Base-by-base conservation (phyloP, 35 echinoderm and acorn worm genomes). In the Heliocidaris erythrogramma region DNA sequence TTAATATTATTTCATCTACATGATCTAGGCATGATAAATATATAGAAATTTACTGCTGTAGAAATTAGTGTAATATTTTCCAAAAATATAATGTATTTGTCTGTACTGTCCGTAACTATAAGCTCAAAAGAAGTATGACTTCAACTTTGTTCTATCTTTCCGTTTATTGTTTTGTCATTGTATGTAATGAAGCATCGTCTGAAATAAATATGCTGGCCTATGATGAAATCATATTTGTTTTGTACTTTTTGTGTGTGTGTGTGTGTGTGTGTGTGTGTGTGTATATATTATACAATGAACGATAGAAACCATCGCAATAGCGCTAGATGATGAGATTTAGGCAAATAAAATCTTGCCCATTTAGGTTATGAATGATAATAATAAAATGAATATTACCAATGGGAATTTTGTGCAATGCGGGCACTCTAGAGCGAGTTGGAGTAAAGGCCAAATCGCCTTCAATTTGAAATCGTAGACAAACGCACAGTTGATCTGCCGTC, bases 131-230 rank as follows among this genome's bases (percentile, higher is more conserved):
- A 78, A 78, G 65, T 78, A n/a, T 78, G n/a, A 78, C 65, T 78
- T 78, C 65, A 27, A 78, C 18, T 78, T 78, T 78, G 65, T 27
- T 78, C 18, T 78, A 78, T 78, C 14, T 78, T 78, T 78, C 65
- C 27, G 65, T 78, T 21, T 78, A 7, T n/a, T 78, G 65, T 78
- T 78, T 78, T 78, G 21, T 78, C 65, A 78, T 78, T 10, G 21
- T 78, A n/a, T 78, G 65, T 78, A 7, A 78, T 24, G 65, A 48
- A 89, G 32, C 87, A 89, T 89, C 47, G 87, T 89, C 87, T 89
- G 87, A 89, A 89, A 89, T 89, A 89, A 89, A 89, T 89, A 89
- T 89, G 87, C 87, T 89, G 87, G 87, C 87, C 65, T 47, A 89
- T n/a, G 30, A 89, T 89, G 24, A 89, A 42, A 32, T 89, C 87